phyloP scores from a whole-genome alignment of 2,113 vertebrate genomes.

The Cochlearius cochlearius region DNA sequence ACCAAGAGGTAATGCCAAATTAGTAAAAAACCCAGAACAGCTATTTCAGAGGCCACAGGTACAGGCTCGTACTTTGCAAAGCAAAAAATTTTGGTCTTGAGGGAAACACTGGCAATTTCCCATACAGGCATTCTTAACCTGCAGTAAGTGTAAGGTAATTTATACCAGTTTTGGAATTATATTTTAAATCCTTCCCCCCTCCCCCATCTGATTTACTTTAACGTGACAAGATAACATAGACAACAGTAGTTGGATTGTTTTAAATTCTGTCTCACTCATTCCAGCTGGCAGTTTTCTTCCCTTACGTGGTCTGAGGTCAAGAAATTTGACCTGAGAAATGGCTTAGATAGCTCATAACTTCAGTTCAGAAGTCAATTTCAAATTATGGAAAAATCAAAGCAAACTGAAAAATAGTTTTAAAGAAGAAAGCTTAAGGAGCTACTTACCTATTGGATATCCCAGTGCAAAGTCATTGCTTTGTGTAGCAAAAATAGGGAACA shows the following conservation, averaged over 20 bases:
- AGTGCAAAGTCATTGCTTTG: slow-evolving; percentile 99
- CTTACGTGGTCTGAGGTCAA: background rate
- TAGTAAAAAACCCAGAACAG: background rate
- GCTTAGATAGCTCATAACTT: background rate
- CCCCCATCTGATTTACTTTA: background rate
- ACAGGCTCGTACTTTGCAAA: background rate
- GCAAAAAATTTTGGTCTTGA: background rate
- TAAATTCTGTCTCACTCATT: background rate
- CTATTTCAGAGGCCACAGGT: background rate
- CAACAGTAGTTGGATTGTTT: background rate
- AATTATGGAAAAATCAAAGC: background rate
- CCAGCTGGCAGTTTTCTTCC: background rate
- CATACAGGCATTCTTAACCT: background rate
- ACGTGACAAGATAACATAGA: background rate
- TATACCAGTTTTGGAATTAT: background rate
- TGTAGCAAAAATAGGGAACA: slow-evolving; percentile 98
- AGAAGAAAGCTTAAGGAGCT: background rate
- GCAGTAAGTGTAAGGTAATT: background rate
- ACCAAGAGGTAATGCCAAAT: background rate
- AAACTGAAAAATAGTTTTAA: background rate
- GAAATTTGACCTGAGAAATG: background rate
- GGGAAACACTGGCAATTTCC: background rate
- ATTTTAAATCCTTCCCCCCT: background rate
- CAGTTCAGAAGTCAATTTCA: background rate
- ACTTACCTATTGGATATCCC: slow-evolving; percentile 97